Base-by-base conservation (phyloP, 2,797 vertebrate species). In the Champsocephalus gunnari region DNA sequence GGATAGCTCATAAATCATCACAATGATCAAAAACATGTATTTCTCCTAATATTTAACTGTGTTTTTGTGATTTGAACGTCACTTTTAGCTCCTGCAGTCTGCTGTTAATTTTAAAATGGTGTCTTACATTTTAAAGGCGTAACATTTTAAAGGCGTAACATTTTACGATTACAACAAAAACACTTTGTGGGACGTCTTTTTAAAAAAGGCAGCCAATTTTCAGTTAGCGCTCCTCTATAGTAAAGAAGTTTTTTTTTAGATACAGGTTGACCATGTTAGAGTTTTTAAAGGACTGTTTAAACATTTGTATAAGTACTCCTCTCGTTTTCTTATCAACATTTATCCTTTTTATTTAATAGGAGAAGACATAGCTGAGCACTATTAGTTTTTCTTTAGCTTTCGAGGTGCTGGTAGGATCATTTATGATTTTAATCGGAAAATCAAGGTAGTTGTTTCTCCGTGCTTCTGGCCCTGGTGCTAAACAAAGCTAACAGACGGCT, bases 131-230 rank as follows among this genome's bases (percentile, higher is more conserved):
- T 76, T 64, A 81, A 78, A 64, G 28, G n/a, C 41, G 2, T 49
- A 38, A n/a, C 1, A 5, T 55, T 66, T 82, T 57, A 76, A 21
- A 21, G 21, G n/a, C 41, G 2, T 49, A 38, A n/a, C 1, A 5
- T 55, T 66, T 82, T 57, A 76, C 2, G 6, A 77, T 54, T 12
- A 21, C n/a, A 65, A 64, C 75, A 53, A 73, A 76, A 68, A 54
- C 59, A 64, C 56, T 77, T 75, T 82, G 44, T 59, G 61, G 67
- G 38, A 65, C 53, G 76, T 64, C 65, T 71, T 78, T 5, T 59
- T 67, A 58, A 76, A 80, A 66, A 19, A 74, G 45, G 28, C 63
- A 66, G 21, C 60, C 2, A 65, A 45, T 63, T 71, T 69, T 78
- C 44, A n/a, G 63, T 61, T 58, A 34, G 12, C 24, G n/a, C 21